phyloP scores from a whole-genome alignment of 2,888 invertebrate species.

The Euplexia lucipara region DNA sequence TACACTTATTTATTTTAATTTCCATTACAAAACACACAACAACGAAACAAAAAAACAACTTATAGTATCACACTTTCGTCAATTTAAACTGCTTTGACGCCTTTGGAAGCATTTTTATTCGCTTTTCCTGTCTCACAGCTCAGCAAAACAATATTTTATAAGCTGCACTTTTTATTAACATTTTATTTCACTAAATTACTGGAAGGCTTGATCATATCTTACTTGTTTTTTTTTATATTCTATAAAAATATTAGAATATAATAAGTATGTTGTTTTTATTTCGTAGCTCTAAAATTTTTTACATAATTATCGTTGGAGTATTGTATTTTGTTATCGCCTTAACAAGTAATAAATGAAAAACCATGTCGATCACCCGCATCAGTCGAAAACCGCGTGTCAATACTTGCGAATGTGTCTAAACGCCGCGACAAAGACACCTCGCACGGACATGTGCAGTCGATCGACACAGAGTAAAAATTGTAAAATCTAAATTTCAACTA shows the following conservation, averaged over 20 bases:
- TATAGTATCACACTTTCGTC: slow-evolving; percentile 90
- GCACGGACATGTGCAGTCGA: slow-evolving; percentile 68
- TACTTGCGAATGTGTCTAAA: slow-evolving; percentile 69
- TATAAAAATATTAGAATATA: slow-evolving; percentile 91
- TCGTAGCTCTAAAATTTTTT: slow-evolving; percentile 82
- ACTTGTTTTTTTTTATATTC: slow-evolving; percentile 87
- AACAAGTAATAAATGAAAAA: slow-evolving; percentile 75
- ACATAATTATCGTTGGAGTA: slow-evolving; percentile 87
- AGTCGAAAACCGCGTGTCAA: slow-evolving; percentile 23
- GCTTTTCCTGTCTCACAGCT: slow-evolving; percentile 85
- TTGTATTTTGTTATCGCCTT: slow-evolving; percentile 82
- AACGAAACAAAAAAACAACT: slow-evolving; percentile 89
- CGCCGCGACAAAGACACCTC: slow-evolving; percentile 77
- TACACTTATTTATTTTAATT: slow-evolving; percentile 79
- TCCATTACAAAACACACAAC: slow-evolving; percentile 90
- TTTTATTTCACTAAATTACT: slow-evolving; percentile 89
- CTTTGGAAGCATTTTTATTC: slow-evolving; percentile 85
- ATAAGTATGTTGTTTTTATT: slow-evolving; percentile 79
- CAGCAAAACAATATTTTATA: slow-evolving; percentile 84
- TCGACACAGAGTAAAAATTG: slow-evolving; percentile 72
- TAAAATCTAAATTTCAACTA: slow-evolving; percentile 78
- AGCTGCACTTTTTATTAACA: slow-evolving; percentile 82
- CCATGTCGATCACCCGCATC: slow-evolving; percentile 69
- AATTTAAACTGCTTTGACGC: slow-evolving; percentile 81
- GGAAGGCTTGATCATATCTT: slow-evolving; percentile 90